Evolutionary conservation across 2,113 vertebrate genomes (phyloP).

Genomic region (Hydrolagus affinis): DNA sequence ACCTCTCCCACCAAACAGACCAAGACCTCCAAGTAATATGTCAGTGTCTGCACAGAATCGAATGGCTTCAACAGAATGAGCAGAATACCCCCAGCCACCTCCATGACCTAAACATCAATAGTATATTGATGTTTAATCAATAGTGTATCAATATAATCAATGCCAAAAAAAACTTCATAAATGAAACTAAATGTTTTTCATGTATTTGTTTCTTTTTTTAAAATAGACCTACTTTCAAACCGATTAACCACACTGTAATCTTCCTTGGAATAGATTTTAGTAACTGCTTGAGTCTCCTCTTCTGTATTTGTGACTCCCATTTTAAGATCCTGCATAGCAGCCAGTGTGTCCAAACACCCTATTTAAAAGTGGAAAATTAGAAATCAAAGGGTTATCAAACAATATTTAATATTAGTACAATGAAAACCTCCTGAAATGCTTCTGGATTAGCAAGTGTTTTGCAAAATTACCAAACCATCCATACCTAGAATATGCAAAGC

Average conservation of each 20-base stretch:
- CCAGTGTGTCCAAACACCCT: conserved; percentile 95
- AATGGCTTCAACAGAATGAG: conserved; percentile 95
- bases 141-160: neutral
- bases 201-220: neutral
- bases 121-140: conserved; percentile 31
- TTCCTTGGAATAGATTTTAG: conserved; percentile 98
- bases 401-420: neutral
- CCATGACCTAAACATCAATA: conserved; percentile 74
- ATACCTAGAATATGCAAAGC: conserved; percentile 93
- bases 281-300: conserved; percentile 93
- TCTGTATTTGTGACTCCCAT: conserved; percentile 89
- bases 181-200: conserved; percentile 1
- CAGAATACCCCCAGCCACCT: conserved; percentile 96
- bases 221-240: conserved; percentile 82
- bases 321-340: conserved; percentile 95
- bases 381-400: neutral
- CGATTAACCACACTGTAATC: conserved; percentile 96
- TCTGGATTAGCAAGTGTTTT: neutral
- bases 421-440: neutral
- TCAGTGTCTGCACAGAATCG: conserved; percentile 93
- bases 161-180: neutral
- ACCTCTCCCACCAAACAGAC: conserved; percentile 92
- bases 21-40: conserved; percentile 88
- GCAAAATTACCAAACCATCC: conserved; percentile 11
- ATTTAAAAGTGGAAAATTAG: conserved; percentile 9